phyloP scores from a whole-genome alignment of 2,113 vertebrate species.

The Solea solea region DNA sequence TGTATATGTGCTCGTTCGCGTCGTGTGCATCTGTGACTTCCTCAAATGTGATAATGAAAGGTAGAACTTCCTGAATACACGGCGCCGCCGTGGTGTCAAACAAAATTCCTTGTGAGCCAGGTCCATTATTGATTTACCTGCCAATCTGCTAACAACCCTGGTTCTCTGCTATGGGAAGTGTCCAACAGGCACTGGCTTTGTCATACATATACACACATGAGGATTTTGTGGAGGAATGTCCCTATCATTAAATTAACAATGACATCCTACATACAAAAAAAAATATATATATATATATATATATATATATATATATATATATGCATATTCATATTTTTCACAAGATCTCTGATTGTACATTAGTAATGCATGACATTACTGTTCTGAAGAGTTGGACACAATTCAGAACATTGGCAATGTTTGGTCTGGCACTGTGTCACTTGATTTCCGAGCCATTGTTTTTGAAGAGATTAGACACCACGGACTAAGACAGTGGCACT shows the following conservation, averaged over 20 bases:
- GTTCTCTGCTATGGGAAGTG: conserved; percentile 1
- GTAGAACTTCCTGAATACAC: conserved; percentile 30
- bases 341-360: conserved; percentile 41
- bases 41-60: conserved; percentile 4
- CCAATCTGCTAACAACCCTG: conserved; percentile 23
- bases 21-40: conserved; percentile 24
- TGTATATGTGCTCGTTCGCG: conserved; percentile 24
- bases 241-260: too few relatives aligned
- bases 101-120: conserved; percentile 37
- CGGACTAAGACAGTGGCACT: not conserved
- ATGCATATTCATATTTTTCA: conserved; percentile 6
- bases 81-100: conserved; percentile 26
- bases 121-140: conserved; percentile 47
- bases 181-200: conserved; percentile 15
- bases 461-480: conserved; percentile 10
- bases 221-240: too few relatives aligned
- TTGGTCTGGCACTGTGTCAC: not conserved
- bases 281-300: too few relatives aligned
- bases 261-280: too few relatives aligned
- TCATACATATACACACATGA: not conserved
- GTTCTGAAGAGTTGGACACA: conserved; percentile 18
- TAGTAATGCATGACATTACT: conserved; percentile 27
- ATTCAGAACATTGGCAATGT: conserved; percentile 7
- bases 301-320: too few relatives aligned
- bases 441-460: not conserved